Conservation (phyloP, 2,113 vertebrate genomes). For the Ctenomys sociabilis region DNA sequence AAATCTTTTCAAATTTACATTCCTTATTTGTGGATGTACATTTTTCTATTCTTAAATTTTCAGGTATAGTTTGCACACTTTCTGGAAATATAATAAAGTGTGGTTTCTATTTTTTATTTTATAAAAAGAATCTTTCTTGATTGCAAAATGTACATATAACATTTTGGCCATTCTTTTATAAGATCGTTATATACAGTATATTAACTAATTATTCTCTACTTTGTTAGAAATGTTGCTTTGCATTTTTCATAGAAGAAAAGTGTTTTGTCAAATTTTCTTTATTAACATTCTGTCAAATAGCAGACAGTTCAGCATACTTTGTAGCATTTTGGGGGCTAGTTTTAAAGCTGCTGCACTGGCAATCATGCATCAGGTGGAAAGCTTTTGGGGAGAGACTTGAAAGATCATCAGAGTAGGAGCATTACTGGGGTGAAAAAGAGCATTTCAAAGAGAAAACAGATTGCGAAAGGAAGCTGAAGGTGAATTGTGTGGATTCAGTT, state of each 20-base stretch:
- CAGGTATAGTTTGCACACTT: background rate
- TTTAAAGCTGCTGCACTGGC: background rate
- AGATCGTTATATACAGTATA: background rate
- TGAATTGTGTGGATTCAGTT: background rate
- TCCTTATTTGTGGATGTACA: background rate
- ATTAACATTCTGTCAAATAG: background rate
- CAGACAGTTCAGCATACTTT: background rate
- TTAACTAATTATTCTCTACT: background rate
- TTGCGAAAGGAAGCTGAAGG: background rate
- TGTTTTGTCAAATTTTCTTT: background rate
- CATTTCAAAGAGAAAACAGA: background rate
- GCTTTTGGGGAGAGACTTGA: background rate
- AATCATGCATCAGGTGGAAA: background rate
- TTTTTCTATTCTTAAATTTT: background rate
- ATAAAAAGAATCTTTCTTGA: background rate
- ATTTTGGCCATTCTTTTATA: background rate
- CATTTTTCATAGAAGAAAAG: background rate
- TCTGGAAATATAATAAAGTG: background rate
- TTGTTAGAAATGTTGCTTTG: background rate
- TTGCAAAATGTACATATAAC: background rate
- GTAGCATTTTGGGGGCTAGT: background rate
- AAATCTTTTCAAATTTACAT: background rate
- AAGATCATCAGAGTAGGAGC: background rate
- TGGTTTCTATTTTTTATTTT: background rate
- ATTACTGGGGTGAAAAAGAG: background rate